Evolutionary conservation across 2,888 invertebrate genomes (phyloP), one percentile per base, ranked within the genome.

Genomic region (Chrysolina oricalcia): DNA sequence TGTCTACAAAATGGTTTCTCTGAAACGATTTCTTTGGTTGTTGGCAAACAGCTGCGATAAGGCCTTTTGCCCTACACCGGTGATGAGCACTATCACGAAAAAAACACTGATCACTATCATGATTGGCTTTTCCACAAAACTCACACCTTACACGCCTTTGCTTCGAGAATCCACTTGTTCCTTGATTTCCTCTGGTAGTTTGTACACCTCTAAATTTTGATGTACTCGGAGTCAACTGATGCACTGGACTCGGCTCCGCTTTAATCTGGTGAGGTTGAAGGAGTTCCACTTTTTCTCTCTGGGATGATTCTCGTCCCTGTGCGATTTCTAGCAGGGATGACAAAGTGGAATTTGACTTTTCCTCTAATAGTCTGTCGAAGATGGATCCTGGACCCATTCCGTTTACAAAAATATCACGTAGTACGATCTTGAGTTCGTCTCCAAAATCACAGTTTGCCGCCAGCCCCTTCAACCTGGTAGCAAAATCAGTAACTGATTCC

Each of bases 401-500:
- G 19, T 53, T 53, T 21, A 53, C 53, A 53, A 53, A 53, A 53
- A 17, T 21, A 19, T 53, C 19, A 10, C 19, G 53, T 53, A 53
- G 19, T 17, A 53, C 17, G 10, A 53, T 11, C 19, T 53, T 53
- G 10, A 53, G 53, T 19, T 53, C 53, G 17, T 19, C 53, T 53
- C 19, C 53, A 21, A 53, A 53, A 53, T 53, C 53, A 8, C 53
- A 53, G 53, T 53, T 17, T 53, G 53, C 53, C n/a, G 53, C 53
- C n/a, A 19, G n/a, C 15, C 53, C 53, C n/a, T 21, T 53, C 19
- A 53, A 53, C 19, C 53, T n/a, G 53, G 53, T 53, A 53, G 53
- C 17, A 53, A 53, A 53, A 19, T 53, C 19, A n/a, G 53, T 53
- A 19, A 53, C 53, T 19, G 53, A 53, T 19, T 46, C 46, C 46